These are phyloP conservation scores for Coremacera marginata DNA, from an alignment of 2,888 invertebrate species.

Conservation along the genomic window DNA sequence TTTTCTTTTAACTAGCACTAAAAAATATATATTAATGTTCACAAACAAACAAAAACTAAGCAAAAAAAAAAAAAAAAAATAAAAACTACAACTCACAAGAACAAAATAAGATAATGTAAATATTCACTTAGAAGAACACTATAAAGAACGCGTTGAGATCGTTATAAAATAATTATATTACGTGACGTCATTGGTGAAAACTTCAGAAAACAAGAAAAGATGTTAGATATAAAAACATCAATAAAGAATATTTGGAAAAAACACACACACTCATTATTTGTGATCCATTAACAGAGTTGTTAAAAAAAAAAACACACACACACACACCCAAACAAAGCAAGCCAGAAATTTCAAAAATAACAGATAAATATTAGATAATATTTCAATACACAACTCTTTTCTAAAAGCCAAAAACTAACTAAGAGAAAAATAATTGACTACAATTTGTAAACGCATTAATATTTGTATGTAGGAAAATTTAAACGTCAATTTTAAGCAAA, in stretches of 20 bases:
- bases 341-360: not conserved
- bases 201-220: too few species aligned
- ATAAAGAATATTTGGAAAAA: not conserved
- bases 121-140: too few species aligned
- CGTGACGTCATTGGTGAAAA: too few species aligned
- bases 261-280: constrained; percentile 14
- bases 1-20: too few species aligned
- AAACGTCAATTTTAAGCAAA: constrained; percentile 29
- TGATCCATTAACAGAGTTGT: not conserved
- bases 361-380: not conserved
- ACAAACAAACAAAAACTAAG: too few species aligned
- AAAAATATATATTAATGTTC: too few species aligned
- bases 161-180: too few species aligned
- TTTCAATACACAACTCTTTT: not conserved
- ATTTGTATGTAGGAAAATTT: constrained; percentile 4
- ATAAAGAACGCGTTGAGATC: too few species aligned
- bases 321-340: not conserved
- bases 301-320: not conserved
- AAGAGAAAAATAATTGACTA: constrained; percentile 8
- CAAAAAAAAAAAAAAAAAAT: too few species aligned
- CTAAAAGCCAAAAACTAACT: not conserved
- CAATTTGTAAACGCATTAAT: not conserved
- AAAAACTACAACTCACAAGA: too few species aligned
- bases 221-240: not conserved
- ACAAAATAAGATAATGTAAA: too few species aligned